Evolutionary conservation across 64 coral and sea anemone species (phyloP).

Genomic region (Dendrophyllia cribrosa): DNA sequence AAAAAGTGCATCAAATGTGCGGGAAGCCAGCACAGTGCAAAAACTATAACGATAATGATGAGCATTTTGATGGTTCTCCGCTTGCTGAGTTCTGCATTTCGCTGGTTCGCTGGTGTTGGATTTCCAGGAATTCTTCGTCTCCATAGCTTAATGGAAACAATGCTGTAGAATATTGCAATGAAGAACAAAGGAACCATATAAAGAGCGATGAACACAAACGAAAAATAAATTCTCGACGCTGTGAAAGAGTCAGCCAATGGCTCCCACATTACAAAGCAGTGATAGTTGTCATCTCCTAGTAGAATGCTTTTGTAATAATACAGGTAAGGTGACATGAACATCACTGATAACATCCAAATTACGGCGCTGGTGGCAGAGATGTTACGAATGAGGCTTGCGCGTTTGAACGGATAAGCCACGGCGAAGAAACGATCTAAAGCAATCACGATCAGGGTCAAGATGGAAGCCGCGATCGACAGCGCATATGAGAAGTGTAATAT

Average conservation of each 20-base stretch:
- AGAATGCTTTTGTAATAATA: slow-evolving; percentile 31
- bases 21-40: slow-evolving; percentile 79
- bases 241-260: neutral
- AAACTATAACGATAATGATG: slow-evolving; percentile 79
- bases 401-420: slow-evolving; percentile 72
- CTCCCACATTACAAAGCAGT: slow-evolving; percentile 47
- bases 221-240: slow-evolving; percentile 23
- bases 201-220: slow-evolving; percentile 50
- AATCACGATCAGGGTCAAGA: slow-evolving; percentile 63
- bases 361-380: slow-evolving; percentile 22
- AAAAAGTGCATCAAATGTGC: slow-evolving; percentile 76
- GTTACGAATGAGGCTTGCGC: slow-evolving; percentile 49
- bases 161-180: slow-evolving; percentile 66
- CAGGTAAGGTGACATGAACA: slow-evolving; percentile 43
- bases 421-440: slow-evolving; percentile 81
- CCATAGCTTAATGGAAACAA: slow-evolving; percentile 77
- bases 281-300: neutral
- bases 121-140: slow-evolving; percentile 75
- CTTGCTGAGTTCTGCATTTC: slow-evolving; percentile 57
- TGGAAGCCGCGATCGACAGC: slow-evolving; percentile 70
- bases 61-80: slow-evolving; percentile 70
- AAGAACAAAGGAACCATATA: slow-evolving; percentile 60
- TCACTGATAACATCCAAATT: slow-evolving; percentile 39
- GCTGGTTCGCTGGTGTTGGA: slow-evolving; percentile 48
- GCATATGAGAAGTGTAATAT: slow-evolving; percentile 41